Conservation (phyloP, 2,797 vertebrate genomes). For the Calcarius lapponicus region DNA sequence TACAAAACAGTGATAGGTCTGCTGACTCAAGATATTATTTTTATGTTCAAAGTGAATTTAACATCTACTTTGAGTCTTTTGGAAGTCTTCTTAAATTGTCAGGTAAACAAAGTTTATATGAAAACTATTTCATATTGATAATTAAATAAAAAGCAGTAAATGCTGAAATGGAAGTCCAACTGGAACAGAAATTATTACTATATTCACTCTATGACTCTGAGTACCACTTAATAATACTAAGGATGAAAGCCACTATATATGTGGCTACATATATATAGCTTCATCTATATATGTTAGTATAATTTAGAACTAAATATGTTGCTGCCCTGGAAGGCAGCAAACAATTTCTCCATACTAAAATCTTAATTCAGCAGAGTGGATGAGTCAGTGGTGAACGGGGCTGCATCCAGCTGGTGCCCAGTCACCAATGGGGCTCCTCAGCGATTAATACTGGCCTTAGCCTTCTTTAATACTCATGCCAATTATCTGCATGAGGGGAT, state of each 20-base stretch:
- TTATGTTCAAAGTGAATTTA: not conserved
- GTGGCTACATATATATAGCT: not conserved
- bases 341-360: not conserved
- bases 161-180: fast-evolving
- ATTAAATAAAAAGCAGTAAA: not conserved
- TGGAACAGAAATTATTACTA: not conserved
- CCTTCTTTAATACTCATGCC: not conserved
- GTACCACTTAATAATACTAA: not conserved
- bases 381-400: not conserved
- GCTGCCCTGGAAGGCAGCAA: not conserved
- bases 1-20: fast-evolving
- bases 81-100: not conserved
- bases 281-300: not conserved
- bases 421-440: not conserved
- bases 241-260: not conserved
- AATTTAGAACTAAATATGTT: not conserved
- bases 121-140: not conserved
- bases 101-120: not conserved
- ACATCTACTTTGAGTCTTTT: not conserved
- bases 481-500: not conserved
- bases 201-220: not conserved
- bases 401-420: not conserved
- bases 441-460: too few relatives aligned
- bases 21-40: not conserved
- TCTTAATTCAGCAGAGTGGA: not conserved